Evolutionary conservation across 2,888 invertebrate species (phyloP), one percentile per base, ranked within the genome.

Genomic region (Drosophila nr. perissopoda): DNA sequence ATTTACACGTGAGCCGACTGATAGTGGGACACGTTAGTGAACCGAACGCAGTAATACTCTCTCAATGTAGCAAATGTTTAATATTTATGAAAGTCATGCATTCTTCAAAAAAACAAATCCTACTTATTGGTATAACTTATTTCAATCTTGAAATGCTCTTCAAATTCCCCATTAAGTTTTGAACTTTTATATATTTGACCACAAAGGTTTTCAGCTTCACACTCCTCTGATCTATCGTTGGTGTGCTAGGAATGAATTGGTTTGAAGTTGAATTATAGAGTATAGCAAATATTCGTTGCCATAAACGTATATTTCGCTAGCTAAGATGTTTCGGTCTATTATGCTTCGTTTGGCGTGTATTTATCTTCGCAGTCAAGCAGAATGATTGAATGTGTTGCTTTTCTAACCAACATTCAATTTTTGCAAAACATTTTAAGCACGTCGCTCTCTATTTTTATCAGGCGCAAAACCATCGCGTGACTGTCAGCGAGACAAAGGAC

Each of bases 361-460:
- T 69, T 78, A 77, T 87, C 81, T 81, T 86, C 71, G 69, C 84
- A 68, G 76, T 65, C 64, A 52, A 73, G 38, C 76, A 71, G 65
- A 89, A 63, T 85, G 85, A 89, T 85, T 84, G 86, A 87, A 87
- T 87, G 90, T 89, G 86, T 87, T 85, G 81, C 75, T 78, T 81
- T 89, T 81, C 82, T 80, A 87, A 85, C 86, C 88, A 82, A 82
- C 73, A 85, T 83, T 87, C 86, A 87, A 87, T 89, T 89, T 82
- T 65, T 62, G 69, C 65, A 72, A 73, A 73, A 66, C 80, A 78
- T 82, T 82, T 81, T 74, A 63, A 81, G 83, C 89, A 87, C 74
- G 70, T 76, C 71, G 60, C 38, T 62, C 60, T 63, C 78, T 87
- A 79, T 87, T 77, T 85, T 84, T 86, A 89, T 73, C 78, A 77